Evolutionary conservation across 2,113 vertebrate species (phyloP), one percentile per base, ranked within the genome.

Genomic region (Nibea coibor): DNA sequence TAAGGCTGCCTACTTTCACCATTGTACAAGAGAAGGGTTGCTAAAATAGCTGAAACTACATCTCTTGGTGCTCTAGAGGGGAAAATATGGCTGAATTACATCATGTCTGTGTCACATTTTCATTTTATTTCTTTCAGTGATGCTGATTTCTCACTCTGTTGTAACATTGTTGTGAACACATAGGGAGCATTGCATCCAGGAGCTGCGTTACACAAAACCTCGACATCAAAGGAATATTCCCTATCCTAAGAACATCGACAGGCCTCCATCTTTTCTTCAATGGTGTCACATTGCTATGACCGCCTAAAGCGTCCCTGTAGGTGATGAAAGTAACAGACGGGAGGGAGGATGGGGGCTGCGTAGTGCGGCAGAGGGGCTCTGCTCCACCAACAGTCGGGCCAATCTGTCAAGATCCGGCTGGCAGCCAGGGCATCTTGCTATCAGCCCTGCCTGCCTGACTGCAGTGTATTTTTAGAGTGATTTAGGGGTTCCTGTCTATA

Each of bases 401-500:
- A 78, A 87, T 91, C 88, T 90, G 86, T 92, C 88, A 86, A 68
- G 88, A 89, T 86, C 81, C 48, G 87, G 78, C 87, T 67, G 74
- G 59, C 81, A 39, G 71, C 86, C 91, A 87, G 90, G 76, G 83
- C 91, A 64, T 79, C 81, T 68, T 51, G 81, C 88, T 85, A 65
- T 85, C 85, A 59, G 85, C 54, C 53, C 17, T 22, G 56, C 70
- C 85, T 31, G 79, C 65, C 81, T 56, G 81, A 35, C 85, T 82
- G 83, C 81, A 57, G 85, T 80, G 86, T 92, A 90, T 92, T 92
- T 93, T 93, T 89, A 88, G 88, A 91, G 86, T 90, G 87, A 92
- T 93, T 91, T 93, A 88, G 71, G 75, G 67, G 63, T 85, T 84
- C 65, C 76, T 90, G 83, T 89, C 90, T 92, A 45, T 90, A 77